A percentile compares a stretch with the other conserved stretches of the same genome.
Evolutionary conservation across 2,113 vertebrate genomes (phyloP).

Genomic region (Cyprinodon brontotheroides): DNA sequence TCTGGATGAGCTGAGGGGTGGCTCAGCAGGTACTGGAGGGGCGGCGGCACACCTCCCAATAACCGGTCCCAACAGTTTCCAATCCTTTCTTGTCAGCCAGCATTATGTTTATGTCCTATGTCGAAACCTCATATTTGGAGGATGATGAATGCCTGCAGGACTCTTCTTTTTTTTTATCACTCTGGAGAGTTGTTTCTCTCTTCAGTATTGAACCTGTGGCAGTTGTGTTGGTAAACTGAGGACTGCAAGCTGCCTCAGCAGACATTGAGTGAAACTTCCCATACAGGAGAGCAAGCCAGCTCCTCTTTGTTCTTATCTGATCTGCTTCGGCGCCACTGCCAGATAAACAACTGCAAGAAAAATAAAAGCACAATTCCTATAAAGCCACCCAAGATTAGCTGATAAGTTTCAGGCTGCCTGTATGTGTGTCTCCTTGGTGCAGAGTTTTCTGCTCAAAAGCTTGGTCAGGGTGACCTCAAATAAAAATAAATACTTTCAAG

Average conservation of each 20-base stretch:
- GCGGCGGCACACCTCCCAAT: conserved; percentile 34
- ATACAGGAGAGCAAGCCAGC: conserved; percentile 16
- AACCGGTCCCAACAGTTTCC: conserved; percentile 49
- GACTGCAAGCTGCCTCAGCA: conserved; percentile 30
- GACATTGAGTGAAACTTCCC: conserved; percentile 26
- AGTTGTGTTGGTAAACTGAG: conserved; percentile 35
- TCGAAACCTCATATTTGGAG: conserved; percentile 50
- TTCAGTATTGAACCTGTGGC: conserved; percentile 50
- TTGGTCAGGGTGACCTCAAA: conserved; percentile 52
- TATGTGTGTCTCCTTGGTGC: conserved; percentile 36
- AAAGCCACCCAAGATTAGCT: conserved; percentile 51
- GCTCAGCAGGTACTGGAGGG: conserved; percentile 55
- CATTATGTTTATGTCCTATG: conserved; percentile 50
- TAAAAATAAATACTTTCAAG: conserved; percentile 54
- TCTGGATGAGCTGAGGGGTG: conserved; percentile 48
- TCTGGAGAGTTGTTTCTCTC: conserved; percentile 42
- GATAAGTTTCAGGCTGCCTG: conserved; percentile 53
- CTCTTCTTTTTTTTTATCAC: conserved; percentile 39
- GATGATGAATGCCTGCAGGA: conserved; percentile 62
- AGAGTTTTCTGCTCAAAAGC: conserved; percentile 11
- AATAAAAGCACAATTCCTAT: conserved; percentile 55
- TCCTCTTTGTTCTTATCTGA: conserved; percentile 59
- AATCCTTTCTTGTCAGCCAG: conserved; percentile 66
- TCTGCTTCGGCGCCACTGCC: conserved; percentile 54
- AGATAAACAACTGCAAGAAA: conserved; percentile 65